Evolutionary conservation across 2,797 vertebrate genomes (phyloP).

Genomic region (Neostethus bicornis): DNA sequence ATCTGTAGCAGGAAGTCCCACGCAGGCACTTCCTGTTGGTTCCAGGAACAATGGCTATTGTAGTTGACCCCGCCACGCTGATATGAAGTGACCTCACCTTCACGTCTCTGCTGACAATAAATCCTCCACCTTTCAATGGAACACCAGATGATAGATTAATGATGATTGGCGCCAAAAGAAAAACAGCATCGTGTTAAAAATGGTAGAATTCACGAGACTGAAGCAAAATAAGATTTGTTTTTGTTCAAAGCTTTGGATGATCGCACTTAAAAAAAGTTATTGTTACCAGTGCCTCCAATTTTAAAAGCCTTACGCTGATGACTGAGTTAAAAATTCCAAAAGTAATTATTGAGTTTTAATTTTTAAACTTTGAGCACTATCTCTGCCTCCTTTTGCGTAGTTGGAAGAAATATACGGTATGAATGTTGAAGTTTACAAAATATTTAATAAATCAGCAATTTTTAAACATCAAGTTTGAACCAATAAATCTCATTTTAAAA

Average conservation of each 20-base stretch:
- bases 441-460: too few relatives aligned
- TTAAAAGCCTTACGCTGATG: too few relatives aligned
- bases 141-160: conserved; percentile 76
- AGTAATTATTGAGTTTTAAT: too few relatives aligned
- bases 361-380: too few relatives aligned
- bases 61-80: conserved; percentile 53
- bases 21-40: conserved; percentile 80
- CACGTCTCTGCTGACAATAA: conserved; percentile 76
- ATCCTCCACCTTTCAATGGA: conserved; percentile 78
- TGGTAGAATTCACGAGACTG: conserved; percentile 5
- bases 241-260: conserved; percentile 11
- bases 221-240: conserved; percentile 12
- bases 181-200: conserved; percentile 32
- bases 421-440: too few relatives aligned
- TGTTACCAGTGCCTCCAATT: conserved; percentile 15
- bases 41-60: conserved; percentile 84
- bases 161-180: conserved; percentile 57
- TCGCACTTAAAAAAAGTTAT: conserved; percentile 13
- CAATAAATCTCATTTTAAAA: too few relatives aligned
- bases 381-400: too few relatives aligned
- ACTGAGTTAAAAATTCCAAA: too few relatives aligned
- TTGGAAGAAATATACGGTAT: too few relatives aligned
- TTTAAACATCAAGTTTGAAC: too few relatives aligned
- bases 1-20: conserved; percentile 80
- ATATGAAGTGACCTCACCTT: conserved; percentile 84